Evolutionary conservation across 2,888 invertebrate species (phyloP), one percentile per base, ranked within the genome.

Genomic region (Pimpla rufipes): DNA sequence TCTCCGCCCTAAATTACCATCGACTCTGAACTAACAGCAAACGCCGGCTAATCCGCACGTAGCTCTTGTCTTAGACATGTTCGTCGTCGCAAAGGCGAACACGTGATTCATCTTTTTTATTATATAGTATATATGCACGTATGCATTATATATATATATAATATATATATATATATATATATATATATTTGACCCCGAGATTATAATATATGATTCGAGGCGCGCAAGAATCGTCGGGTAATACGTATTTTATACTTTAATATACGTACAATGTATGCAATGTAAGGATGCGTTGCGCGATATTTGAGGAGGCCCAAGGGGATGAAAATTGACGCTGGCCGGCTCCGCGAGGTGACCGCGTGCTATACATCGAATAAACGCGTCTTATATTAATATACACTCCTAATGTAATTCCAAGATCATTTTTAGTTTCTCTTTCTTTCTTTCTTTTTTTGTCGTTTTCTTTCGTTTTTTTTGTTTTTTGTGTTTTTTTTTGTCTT

Each of bases 21-120:
- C 75, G 81, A 76, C 64, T 76, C 71, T 76, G 64, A 83, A 79
- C 85, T 85, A 68, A 78, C 55, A 71, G 55, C 64, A 79, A 80
- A 78, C 81, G 59, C 11, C 76, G 78, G 80, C 79, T 81, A 85
- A 71, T 85, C 85, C 83, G 64, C 50, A 52, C 52, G 64, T 16
- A 50, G 50, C 47, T 59, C 52, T 50, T 13, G 47, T 66, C 37
- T 45, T 21, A 42, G 42, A 71, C 29, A 23, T 3, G 11, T 52
- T 66, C 55, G 42, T 40, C 35, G n/a, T 79, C 70, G 75, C 59
- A 75, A 79, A 75, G 71, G 64, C 70, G 66, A 70, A 59, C 35
- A 57, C 47, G 50, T 47, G 50, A 70, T 50, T 35, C 75, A 37
- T 79, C 45, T 16, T 73, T 23, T 66, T 13, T 55, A 42, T 57